Evolutionary conservation across 2,888 invertebrate genomes (phyloP).

Genomic region (Pseudolycoriella hygida): DNA sequence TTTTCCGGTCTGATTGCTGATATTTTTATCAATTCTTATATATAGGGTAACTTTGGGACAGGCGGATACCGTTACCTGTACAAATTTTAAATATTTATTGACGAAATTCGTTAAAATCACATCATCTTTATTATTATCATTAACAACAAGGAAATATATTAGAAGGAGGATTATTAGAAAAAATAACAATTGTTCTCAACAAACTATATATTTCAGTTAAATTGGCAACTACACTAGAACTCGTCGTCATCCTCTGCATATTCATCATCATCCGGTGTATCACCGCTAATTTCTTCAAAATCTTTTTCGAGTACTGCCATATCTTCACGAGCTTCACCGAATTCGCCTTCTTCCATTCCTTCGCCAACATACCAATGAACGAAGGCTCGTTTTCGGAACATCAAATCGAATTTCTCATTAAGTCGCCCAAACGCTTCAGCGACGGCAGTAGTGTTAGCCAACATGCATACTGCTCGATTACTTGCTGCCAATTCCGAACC

Average conservation of each 20-base stretch:
- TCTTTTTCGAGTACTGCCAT: slow-evolving; percentile 67
- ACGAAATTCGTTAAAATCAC: no score
- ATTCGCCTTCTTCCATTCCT: slow-evolving; percentile 75
- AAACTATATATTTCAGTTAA: no score
- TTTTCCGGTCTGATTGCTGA: no score
- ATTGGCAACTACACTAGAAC: no score
- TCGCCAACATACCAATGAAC: slow-evolving; percentile 89
- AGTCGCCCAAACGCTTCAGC: slow-evolving; percentile 92
- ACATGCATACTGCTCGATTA: slow-evolving; percentile 93
- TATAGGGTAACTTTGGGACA: no score
- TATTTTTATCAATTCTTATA: no score
- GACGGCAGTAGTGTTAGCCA: slow-evolving; percentile 94
- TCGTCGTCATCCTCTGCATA: slow-evolving; percentile 70
- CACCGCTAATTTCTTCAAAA: slow-evolving; percentile 68
- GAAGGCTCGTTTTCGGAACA: slow-evolving; percentile 94
- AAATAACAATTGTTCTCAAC: no score
- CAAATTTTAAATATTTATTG: no score
- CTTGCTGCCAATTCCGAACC: slow-evolving; percentile 90
- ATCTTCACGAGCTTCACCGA: slow-evolving; percentile 66
- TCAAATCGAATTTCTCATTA: slow-evolving; percentile 90
- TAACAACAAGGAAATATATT: no score
- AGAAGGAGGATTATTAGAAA: no score
- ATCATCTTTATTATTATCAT: no score
- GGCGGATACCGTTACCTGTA: no score
- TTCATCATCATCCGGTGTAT: slow-evolving; percentile 51